Conservation (phyloP, 2,888 invertebrate species). For the Cephus runcator region DNA sequence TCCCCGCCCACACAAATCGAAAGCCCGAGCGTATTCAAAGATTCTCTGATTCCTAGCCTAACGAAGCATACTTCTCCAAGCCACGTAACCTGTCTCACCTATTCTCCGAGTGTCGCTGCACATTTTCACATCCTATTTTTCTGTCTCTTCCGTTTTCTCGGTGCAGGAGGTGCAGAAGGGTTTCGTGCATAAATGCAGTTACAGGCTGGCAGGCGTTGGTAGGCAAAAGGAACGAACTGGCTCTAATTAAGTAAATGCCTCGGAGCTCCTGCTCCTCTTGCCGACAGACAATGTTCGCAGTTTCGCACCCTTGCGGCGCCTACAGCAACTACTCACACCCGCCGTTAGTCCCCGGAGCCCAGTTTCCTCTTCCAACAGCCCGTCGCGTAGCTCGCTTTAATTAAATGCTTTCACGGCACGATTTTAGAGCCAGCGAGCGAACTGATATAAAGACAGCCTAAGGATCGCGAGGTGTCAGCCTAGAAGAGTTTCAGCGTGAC, state of each 20-base stretch:
- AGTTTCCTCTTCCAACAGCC: conserved; percentile 35
- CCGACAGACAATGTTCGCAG: conserved; percentile 43
- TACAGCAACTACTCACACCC: conserved; percentile 18
- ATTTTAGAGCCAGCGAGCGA: conserved; percentile 41
- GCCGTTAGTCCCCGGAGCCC: conserved; percentile 16
- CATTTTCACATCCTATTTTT: too few species aligned
- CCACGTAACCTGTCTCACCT: too few species aligned
- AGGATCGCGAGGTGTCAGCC: conserved; percentile 51
- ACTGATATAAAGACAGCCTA: conserved; percentile 37
- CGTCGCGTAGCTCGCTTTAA: conserved; percentile 45
- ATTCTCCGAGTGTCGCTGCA: too few species aligned
- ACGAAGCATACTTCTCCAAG: too few species aligned
- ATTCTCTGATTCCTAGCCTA: too few species aligned
- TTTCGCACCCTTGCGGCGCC: conserved; percentile 36
- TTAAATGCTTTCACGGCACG: conserved; percentile 49
- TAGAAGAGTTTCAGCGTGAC: conserved; percentile 41
- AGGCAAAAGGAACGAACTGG: conserved; percentile 23
- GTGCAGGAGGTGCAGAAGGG: too few species aligned
- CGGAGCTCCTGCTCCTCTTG: conserved; percentile 38
- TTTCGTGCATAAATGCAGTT: conserved; percentile 21
- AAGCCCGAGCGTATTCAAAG: too few species aligned
- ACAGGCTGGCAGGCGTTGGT: neutral
- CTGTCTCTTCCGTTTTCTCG: too few species aligned
- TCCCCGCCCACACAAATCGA: too few species aligned
- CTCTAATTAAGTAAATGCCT: conserved; percentile 57